phyloP scores from a whole-genome alignment of 2,888 invertebrate species.

The Cephus pulcher region DNA sequence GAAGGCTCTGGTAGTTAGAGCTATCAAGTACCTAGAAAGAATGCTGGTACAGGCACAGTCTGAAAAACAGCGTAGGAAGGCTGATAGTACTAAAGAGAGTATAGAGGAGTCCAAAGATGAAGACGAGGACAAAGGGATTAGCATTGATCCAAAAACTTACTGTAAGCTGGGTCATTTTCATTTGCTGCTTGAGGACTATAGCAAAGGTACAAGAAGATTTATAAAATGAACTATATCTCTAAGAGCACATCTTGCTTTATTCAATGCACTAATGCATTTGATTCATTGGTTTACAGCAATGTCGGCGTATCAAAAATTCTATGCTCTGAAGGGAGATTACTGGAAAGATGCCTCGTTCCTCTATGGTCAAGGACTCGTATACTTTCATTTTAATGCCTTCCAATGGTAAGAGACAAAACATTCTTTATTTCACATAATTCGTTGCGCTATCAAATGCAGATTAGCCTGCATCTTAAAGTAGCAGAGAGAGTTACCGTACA shows the following conservation, averaged over 20 bases:
- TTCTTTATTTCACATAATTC: slow-evolving; percentile 1
- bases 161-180: slow-evolving; percentile 97
- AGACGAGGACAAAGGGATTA: slow-evolving; percentile 75
- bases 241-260: neutral
- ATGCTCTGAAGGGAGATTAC: slow-evolving; percentile 80
- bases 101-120: slow-evolving; percentile 47
- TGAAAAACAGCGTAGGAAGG: slow-evolving; percentile 67
- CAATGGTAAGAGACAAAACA: slow-evolving; percentile 83
- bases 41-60: slow-evolving; percentile 85
- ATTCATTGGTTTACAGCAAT: slow-evolving; percentile 77
- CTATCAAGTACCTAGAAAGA: slow-evolving; percentile 86
- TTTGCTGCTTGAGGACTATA: slow-evolving; percentile 90
- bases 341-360: slow-evolving; percentile 93
- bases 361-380: slow-evolving; percentile 95
- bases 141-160: slow-evolving; percentile 90
- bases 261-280: neutral
- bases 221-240: neutral
- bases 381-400: slow-evolving; percentile 96
- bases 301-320: slow-evolving; percentile 97
- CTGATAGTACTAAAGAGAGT: slow-evolving; percentile 58
- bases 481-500: neutral
- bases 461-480: slow-evolving; percentile 5
- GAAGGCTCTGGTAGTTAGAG: slow-evolving; percentile 82
- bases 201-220: slow-evolving; percentile 79
- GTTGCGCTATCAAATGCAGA: neutral